Evolutionary conservation across 1,140 invertebrate species (phyloP).

Genomic region (Protaetia brevitarsis): DNA sequence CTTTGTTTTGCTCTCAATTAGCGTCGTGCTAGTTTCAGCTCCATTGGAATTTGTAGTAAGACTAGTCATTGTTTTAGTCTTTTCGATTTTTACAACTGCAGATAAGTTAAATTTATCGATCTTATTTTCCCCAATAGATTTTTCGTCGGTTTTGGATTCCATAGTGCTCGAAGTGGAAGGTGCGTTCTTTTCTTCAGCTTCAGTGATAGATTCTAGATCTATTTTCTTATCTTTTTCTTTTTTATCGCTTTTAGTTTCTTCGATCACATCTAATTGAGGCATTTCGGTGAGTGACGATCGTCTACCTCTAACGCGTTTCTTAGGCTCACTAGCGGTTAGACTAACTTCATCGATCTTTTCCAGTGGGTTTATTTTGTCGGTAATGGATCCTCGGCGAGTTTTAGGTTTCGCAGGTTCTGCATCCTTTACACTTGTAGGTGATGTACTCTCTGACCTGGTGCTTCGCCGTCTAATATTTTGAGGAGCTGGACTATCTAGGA

Average conservation of each 20-base stretch:
- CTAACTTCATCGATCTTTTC: constrained; percentile 4
- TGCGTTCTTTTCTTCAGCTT: neutral
- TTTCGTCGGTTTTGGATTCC: neutral
- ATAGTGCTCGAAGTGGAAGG: neutral
- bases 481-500: neutral
- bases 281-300: neutral
- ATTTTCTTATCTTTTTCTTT: neutral
- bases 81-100: neutral
- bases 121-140: neutral
- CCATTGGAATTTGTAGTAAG: neutral
- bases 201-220: neutral
- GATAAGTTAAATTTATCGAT: neutral
- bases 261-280: neutral
- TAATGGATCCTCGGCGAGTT: constrained; percentile 6
- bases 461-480: neutral
- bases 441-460: neutral
- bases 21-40: too few species aligned
- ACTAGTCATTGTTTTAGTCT: neutral
- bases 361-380: neutral
- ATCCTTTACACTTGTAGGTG: neutral
- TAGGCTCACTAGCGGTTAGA: neutral
- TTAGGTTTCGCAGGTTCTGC: neutral
- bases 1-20: too few species aligned
- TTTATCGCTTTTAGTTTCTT: constrained; percentile 4
- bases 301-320: neutral